Percentiles rank a stretch among this genome's conserved stretches.
phyloP scores from a whole-genome alignment of 2,888 invertebrate genomes.

The Latheticus oryzae region DNA sequence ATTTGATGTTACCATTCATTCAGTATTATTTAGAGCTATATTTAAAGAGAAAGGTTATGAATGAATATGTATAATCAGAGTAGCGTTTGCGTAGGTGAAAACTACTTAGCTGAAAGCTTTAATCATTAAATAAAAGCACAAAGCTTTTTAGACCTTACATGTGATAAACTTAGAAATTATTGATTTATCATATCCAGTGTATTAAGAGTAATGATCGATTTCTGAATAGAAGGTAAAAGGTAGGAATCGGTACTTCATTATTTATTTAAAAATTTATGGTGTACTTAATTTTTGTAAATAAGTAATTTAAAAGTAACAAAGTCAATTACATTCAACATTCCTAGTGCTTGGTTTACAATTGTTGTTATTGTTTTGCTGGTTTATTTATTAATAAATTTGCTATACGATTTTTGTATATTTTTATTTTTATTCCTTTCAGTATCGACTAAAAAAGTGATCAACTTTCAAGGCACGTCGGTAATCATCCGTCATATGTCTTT shows the following conservation, averaged over 20 bases:
- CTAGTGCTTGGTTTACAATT: conserved; percentile 14
- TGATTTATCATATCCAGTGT: conserved; percentile 21
- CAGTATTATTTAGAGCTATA: conserved; percentile 23
- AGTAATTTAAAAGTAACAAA: conserved; percentile 23
- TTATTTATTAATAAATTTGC: conserved; percentile 28
- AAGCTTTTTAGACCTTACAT: conserved; percentile 36
- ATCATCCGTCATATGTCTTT: conserved; percentile 25
- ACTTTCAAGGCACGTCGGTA: conserved; percentile 5
- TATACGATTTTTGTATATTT: no score
- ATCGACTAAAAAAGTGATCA: no score
- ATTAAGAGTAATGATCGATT: no score
- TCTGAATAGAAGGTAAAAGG: no score
- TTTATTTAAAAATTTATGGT: conserved; percentile 12
- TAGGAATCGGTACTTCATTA: no score
- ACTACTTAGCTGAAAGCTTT: conserved; percentile 36
- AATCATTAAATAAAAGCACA: conserved; percentile 33
- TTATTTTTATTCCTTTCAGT: conserved; percentile 14
- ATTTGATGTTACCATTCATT: conserved; percentile 22
- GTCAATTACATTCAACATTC: conserved; percentile 36
- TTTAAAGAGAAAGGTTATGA: not conserved
- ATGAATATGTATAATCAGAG: conserved; percentile 13
- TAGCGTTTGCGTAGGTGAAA: conserved; percentile 16
- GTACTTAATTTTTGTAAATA: conserved; percentile 25
- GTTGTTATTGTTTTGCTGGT: conserved; percentile 31
- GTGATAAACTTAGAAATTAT: conserved; percentile 34